Evolutionary conservation across 2,888 invertebrate species (phyloP), one percentile per base, ranked within the genome.

Genomic region (Ariolimax columbianus): DNA sequence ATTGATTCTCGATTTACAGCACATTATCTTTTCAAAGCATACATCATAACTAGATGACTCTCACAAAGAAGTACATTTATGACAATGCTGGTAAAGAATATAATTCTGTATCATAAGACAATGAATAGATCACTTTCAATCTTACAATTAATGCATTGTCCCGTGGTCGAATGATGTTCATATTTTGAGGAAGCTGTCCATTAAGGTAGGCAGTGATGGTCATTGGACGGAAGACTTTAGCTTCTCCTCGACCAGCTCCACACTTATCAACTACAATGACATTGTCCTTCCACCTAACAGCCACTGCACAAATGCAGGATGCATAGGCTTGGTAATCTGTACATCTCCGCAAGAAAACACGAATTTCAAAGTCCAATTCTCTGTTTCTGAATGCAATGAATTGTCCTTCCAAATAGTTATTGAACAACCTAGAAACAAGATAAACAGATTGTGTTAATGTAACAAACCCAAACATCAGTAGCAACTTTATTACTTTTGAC

Each of bases 371-470:
- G 33, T 82, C 66, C 14, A 47, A 9, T 23, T 66, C 51, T 70
- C 26, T 63, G 72, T 82, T 77, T 80, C 89, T 88, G 85, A 91
- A 91, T n/a, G 91, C 81, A n/a, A 92, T 80, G 81, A 92, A 91
- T 82, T 92, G 91, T 77, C 93, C 93, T 83, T 91, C 90, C 43
- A 87, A 86, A 82, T 87, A 90, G 86, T 89, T 91, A 87, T 91
- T 88, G 23, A 77, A n/a, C 30, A 9, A 33, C 59, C 59, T 77
- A 36, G 7, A 36, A 55, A 51, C 7, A 77, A 51, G 38, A 77
- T 9, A 66, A 75, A 68, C 36, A 68, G 55, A 68, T 11, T 36
- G 36, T 26, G 6, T n/a, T 26, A 43, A 38, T 72, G 23, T 23
- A 26, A 23, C 23, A 55, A 55, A 19, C 23, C n/a, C n/a, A n/a